phyloP scores from a whole-genome alignment of 2,113 vertebrate genomes.

The Capreolus pygargus region DNA sequence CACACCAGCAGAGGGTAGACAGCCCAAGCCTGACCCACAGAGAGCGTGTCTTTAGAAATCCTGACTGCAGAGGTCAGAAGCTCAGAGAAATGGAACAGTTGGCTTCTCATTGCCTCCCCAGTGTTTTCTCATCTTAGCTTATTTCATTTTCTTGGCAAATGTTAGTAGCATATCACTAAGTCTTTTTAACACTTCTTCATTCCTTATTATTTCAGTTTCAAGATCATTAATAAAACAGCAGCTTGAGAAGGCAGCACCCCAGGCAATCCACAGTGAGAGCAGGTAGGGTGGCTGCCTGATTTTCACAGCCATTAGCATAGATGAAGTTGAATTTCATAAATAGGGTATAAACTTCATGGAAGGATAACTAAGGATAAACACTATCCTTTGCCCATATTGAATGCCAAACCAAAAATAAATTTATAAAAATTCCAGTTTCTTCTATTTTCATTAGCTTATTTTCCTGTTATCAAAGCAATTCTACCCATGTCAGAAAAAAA shows the following conservation, averaged over 20 bases:
- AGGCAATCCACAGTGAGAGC: conserved; percentile 67
- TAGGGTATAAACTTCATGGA: conserved; percentile 40
- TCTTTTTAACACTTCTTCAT: conserved; percentile 80
- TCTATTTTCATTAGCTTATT: neutral
- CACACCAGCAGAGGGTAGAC: neutral
- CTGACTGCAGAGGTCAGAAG: conserved; percentile 71
- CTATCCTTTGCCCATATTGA: neutral
- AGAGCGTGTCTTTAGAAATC: conserved; percentile 43
- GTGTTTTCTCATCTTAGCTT: conserved; percentile 71
- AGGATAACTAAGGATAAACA: neutral
- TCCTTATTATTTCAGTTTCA: conserved; percentile 80
- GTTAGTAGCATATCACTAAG: conserved; percentile 78
- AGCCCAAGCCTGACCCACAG: neutral
- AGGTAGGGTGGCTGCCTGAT: conserved; percentile 70
- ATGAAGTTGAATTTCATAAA: conserved; percentile 74
- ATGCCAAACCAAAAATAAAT: conserved; percentile 15
- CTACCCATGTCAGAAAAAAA: neutral
- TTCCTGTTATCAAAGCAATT: conserved; percentile 20
- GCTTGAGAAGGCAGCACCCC: conserved; percentile 77
- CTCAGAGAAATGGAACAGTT: conserved; percentile 74
- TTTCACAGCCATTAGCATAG: conserved; percentile 69
- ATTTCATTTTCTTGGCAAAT: conserved; percentile 83
- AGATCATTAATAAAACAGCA: conserved; percentile 85
- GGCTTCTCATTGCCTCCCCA: conserved; percentile 71
- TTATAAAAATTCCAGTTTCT: neutral